phyloP scores from a whole-genome alignment of 2,888 invertebrate genomes.

The Bruchidius siliquastri region DNA sequence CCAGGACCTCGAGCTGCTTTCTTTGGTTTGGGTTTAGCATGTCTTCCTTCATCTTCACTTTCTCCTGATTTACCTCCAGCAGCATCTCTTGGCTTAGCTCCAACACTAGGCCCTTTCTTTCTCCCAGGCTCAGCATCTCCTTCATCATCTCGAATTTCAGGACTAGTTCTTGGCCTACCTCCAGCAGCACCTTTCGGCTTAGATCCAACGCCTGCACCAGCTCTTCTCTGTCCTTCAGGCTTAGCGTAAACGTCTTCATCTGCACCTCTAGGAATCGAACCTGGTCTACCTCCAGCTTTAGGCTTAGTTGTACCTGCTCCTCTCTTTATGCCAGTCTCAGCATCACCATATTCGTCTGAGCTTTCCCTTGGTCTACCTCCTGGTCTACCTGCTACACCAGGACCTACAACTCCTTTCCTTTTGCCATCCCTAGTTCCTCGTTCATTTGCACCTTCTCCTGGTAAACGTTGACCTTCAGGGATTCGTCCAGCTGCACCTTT shows the following conservation, averaged over 20 bases:
- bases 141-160: background rate
- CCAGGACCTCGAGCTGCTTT: too few species aligned
- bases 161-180: background rate
- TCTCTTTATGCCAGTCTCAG: background rate
- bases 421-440: background rate
- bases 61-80: too few species aligned
- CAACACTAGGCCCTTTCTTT: background rate
- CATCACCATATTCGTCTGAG: background rate
- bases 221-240: too few species aligned
- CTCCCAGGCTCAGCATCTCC: background rate
- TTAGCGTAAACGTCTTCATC: too few species aligned
- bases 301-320: background rate
- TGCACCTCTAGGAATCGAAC: too few species aligned
- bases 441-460: background rate
- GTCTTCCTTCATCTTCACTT: too few species aligned
- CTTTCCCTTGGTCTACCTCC: background rate
- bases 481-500: background rate
- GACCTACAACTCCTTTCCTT: background rate
- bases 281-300: background rate
- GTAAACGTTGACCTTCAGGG: background rate
- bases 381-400: background rate
- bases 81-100: background rate
- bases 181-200: background rate
- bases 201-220: too few species aligned
- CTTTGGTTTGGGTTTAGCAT: too few species aligned